Base-by-base conservation (phyloP, 2,113 vertebrate genomes). In the Tichodroma muraria region DNA sequence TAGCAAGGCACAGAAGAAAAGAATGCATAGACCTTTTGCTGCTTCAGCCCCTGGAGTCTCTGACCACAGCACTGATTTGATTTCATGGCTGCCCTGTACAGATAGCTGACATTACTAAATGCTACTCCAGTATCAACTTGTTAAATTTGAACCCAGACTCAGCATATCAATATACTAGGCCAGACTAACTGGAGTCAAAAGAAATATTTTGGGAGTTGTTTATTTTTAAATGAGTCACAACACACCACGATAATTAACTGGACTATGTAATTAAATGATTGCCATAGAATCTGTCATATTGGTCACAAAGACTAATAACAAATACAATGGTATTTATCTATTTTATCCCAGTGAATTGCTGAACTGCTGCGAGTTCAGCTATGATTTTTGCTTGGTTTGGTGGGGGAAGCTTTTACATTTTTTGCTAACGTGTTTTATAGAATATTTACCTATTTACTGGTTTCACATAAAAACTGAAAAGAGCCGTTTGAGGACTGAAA, bases 161-260 rank as follows among this genome's bases (percentile, higher is more conserved):
- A 97, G 98, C 97, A 96, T 98, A 98, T 98, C 97, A 97, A 95
- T 98, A 97, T 97, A 97, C 97, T 97, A 97, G 97, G 97, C 97
- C 98, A 99, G 99, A 99, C 99, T 98, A 98, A 98, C 98, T 98
- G 99, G 99, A 99, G 99, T 99, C 99, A 97, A 97, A 96, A 96
- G 96, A 98, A 98, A 98, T 99, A 99, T 99, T 99, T 99, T 97
- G 96, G 98, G 98, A 98, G 97, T 96, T 97, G 97, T 98, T 99
- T 99, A 99, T 99, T 99, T 99, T 98, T 99, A 99, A 98, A 97
- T 88, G 95, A 97, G 97, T 97, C 97, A 96, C 95, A 98, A 98
- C 98, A 97, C 96, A 95, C 96, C 91, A 96, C 95, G 98, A 98
- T 98, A 98, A 98, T 98, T 99, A 99, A 98, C 90, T 93, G 96